phyloP scores from a whole-genome alignment of 2,888 invertebrate genomes.

The Ichneumoninae sp. region DNA sequence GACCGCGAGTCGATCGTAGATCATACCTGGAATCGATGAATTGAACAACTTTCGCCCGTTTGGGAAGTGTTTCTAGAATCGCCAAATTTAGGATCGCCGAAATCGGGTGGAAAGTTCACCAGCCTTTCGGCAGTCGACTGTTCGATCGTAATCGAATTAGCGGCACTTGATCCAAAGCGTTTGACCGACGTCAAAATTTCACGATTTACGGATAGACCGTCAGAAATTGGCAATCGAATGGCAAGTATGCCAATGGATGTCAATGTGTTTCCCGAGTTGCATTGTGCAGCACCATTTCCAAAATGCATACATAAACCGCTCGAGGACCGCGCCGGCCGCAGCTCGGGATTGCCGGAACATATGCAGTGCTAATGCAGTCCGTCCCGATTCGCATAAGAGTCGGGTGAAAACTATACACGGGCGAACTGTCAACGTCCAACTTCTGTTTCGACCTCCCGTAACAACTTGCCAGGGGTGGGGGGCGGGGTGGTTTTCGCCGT shows the following conservation, averaged over 20 bases:
- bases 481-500: not conserved
- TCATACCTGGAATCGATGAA: not conserved
- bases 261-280: not conserved
- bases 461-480: conserved; percentile 35
- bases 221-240: not conserved
- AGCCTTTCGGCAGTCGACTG: not conserved
- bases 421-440: conserved; percentile 54
- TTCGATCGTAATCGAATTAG: not conserved
- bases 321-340: not conserved
- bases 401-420: conserved; percentile 28
- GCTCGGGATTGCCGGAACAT: not conserved
- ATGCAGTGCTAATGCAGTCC: conserved; percentile 49
- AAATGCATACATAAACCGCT: not conserved
- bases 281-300: not conserved
- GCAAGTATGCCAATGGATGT: not conserved
- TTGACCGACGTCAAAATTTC: too few species aligned
- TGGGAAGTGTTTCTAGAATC: not conserved
- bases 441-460: conserved; percentile 52
- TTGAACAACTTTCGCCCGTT: not conserved
- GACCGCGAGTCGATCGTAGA: not conserved
- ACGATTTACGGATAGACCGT: too few species aligned
- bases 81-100: not conserved
- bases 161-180: too few species aligned
- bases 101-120: not conserved
- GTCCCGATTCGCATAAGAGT: conserved; percentile 24